phyloP scores from a whole-genome alignment of 2,113 vertebrate genomes.

The Aldabrachelys gigantea region DNA sequence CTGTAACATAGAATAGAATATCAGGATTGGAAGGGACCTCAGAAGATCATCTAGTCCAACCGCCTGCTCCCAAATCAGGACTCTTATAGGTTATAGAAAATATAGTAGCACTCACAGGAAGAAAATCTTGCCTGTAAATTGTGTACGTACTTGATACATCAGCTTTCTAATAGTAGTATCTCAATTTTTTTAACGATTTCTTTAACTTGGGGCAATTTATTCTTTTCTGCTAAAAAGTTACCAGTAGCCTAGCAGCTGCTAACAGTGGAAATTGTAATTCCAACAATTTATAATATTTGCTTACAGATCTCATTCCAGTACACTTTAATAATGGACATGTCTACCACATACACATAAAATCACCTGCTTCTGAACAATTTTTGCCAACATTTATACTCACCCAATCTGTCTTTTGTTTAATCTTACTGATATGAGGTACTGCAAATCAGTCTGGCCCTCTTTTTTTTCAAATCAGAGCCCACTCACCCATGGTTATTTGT shows the following conservation, averaged over 20 bases:
- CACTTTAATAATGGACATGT: not conserved
- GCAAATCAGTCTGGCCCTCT: fast-evolving
- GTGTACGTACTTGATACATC: not conserved
- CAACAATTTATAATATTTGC: not conserved
- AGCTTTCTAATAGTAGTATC: not conserved
- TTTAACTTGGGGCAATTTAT: not conserved
- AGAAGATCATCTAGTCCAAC: no score
- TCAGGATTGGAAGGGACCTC: no score
- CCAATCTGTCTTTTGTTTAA: not conserved
- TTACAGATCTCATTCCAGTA: not conserved
- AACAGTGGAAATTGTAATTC: not conserved
- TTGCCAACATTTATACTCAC: not conserved
- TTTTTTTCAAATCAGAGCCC: not conserved
- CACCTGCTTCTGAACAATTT: not conserved
- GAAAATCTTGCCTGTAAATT: not conserved
- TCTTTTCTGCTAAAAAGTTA: not conserved
- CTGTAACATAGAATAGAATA: no score
- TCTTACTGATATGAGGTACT: fast-evolving
- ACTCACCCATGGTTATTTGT: not conserved
- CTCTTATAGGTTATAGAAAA: not conserved
- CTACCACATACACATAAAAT: not conserved
- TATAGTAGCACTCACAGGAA: not conserved
- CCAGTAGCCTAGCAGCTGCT: not conserved
- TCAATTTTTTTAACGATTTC: not conserved
- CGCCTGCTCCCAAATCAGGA: no score